Base-by-base conservation (phyloP, 1,140 invertebrate species). In the Aphelinus certus region DNA sequence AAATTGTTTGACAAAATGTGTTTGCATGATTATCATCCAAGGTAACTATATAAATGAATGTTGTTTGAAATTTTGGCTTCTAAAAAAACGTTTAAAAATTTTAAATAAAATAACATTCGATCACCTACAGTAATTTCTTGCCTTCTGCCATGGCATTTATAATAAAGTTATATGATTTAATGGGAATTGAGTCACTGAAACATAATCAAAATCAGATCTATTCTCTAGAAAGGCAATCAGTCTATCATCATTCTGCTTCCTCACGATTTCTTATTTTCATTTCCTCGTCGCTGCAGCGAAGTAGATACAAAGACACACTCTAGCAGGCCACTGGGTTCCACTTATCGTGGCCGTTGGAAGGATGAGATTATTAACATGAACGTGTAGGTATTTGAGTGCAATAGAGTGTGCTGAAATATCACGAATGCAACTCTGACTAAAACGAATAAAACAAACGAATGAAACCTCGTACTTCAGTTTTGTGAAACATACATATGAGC, bases 261-360 rank as follows among this genome's bases (percentile, higher is more conserved):
- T 70, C 62, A 57, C 51, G 62, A 51, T 3, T 75, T 72, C 45
- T 62, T 69, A 73, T 78, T 71, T 76, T 65, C 75, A 7, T 63
- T 75, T 67, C 62, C 43, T 76, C 45, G 43, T 48, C 47, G 43
- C 77, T 77, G 67, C 79, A 83, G 82, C 72, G 82, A 83, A 78
- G 76, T 83, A 76, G 82, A 83, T 79, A 80, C 81, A 77, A 83
- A 81, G 77, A 79, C 79, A 62, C 80, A 82, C 73, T 76, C 78
- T 68, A 81, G 80, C 80, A 80, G 82, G 73, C 79, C 82, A 73
- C 76, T 81, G 76, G 79, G 78, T 77, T 81, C 82, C 76, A 57
- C 75, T 64, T 83, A 81, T 78, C 82, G 82, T 81, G 80, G 82
- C 43, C 81, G 79, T 76, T 83, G 81, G 81, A 83, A 83, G 80